phyloP scores from a whole-genome alignment of 2,888 invertebrate species.

The Pristionchus fissidentatus region DNA sequence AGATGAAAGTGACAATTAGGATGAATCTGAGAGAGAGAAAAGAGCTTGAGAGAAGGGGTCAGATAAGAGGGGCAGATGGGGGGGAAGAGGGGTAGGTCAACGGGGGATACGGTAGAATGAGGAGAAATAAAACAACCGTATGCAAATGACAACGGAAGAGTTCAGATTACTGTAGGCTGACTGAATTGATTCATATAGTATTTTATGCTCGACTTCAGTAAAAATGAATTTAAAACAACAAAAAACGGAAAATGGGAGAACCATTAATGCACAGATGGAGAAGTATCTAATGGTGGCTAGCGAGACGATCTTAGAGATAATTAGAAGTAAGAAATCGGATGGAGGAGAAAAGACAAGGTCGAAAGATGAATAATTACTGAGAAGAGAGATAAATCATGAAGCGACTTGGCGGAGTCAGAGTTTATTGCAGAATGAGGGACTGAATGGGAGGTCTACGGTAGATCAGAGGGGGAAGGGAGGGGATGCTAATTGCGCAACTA shows the following conservation, averaged over 20 bases:
- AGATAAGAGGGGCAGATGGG: constrained; percentile 30
- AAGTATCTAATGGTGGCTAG: too few relatives aligned
- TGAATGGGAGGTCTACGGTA: not conserved
- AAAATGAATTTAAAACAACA: too few relatives aligned
- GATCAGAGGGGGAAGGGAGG: not conserved
- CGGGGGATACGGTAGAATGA: not conserved
- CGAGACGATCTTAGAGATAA: not conserved
- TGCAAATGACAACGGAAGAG: not conserved
- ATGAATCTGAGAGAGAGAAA: not conserved
- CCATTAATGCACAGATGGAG: too few relatives aligned
- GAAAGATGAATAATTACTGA: constrained; percentile 8
- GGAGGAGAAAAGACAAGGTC: constrained; percentile 8
- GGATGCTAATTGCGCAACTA: constrained; percentile 24
- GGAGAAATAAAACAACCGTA: not conserved
- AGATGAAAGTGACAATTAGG: constrained; percentile 43
- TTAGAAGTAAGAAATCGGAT: not conserved
- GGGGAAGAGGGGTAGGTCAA: not conserved
- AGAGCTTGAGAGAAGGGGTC: not conserved
- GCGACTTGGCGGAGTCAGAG: not conserved
- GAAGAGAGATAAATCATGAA: constrained; percentile 11
- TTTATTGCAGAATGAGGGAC: not conserved
- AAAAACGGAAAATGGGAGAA: too few relatives aligned
- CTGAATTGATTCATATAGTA: too few relatives aligned
- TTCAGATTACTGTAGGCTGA: not conserved
- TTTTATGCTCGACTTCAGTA: too few relatives aligned